Evolutionary conservation across 2,797 vertebrate genomes (phyloP).

Genomic region (Garrulus glandarius): DNA sequence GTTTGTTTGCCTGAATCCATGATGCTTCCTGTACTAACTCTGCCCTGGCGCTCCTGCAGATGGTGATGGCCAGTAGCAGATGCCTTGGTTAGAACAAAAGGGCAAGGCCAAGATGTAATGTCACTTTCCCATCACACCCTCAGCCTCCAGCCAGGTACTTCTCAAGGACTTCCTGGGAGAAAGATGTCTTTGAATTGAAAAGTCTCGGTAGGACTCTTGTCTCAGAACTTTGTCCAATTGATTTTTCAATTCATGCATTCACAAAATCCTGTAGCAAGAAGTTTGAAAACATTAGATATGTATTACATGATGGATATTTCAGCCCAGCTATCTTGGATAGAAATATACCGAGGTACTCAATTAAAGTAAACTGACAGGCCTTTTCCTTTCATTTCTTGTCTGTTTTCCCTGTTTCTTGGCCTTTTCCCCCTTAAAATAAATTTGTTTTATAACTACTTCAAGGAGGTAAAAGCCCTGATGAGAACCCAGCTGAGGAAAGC

Average conservation of each 20-base stretch:
- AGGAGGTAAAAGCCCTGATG: background rate
- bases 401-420: background rate
- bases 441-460: background rate
- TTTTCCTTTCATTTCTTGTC: background rate
- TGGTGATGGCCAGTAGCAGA: background rate
- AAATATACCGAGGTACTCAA: background rate
- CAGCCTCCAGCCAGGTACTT: background rate
- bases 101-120: fast-evolving
- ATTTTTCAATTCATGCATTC: background rate
- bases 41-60: background rate
- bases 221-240: background rate
- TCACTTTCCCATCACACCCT: background rate
- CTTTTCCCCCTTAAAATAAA: background rate
- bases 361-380: background rate
- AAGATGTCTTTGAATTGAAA: background rate
- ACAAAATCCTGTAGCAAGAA: background rate
- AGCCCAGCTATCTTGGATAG: background rate
- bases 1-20: background rate
- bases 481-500: background rate
- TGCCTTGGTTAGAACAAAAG: background rate
- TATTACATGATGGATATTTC: background rate
- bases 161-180: background rate
- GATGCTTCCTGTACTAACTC: background rate
- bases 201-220: background rate
- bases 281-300: background rate